A percentile compares a stretch with the other conserved stretches of the same genome.
These are phyloP conservation scores for Autographa pulchrina DNA, from an alignment of 2,888 invertebrate species.

Conservation along the genomic window DNA sequence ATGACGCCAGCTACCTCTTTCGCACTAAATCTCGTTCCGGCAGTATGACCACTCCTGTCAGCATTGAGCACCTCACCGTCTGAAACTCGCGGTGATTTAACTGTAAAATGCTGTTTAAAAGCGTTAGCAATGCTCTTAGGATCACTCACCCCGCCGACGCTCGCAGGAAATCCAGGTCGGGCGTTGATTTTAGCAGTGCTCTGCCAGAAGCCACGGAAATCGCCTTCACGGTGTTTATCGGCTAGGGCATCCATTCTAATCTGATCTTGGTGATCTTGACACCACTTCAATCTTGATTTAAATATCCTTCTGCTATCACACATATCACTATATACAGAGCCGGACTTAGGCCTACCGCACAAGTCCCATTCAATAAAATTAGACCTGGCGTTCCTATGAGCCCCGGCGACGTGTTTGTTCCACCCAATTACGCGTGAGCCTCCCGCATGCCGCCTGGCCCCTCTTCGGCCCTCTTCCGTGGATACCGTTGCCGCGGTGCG, in stretches of 20 bases:
- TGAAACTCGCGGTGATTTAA: background rate
- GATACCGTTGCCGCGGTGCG: too few relatives aligned
- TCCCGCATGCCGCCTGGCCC: too few relatives aligned
- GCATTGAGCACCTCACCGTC: slow-evolving; percentile 8
- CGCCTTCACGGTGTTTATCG: slow-evolving; percentile 11
- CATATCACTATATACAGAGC: background rate
- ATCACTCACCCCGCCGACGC: background rate
- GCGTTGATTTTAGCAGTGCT: background rate
- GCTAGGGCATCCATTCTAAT: slow-evolving; percentile 8
- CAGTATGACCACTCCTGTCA: slow-evolving; percentile 1
- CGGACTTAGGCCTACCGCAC: background rate
- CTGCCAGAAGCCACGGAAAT: slow-evolving; percentile 11
- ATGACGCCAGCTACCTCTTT: slow-evolving; percentile 5
- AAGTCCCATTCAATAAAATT: background rate
- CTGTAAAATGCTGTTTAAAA: background rate
- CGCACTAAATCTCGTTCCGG: slow-evolving; percentile 5
- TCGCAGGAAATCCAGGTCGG: slow-evolving; percentile 10
- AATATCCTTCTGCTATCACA: background rate
- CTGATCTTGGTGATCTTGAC: slow-evolving; percentile 9
- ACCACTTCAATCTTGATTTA: too few relatives aligned
- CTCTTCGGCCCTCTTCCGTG: too few relatives aligned
- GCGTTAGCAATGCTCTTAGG: background rate
- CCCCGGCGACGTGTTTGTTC: background rate
- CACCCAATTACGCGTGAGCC: background rate
- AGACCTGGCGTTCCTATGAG: background rate